A percentile compares a stretch with the other conserved stretches of the same genome.
These are phyloP conservation scores for Pitta sordida DNA, from an alignment of 2,113 vertebrate species.

Conservation along the genomic window DNA sequence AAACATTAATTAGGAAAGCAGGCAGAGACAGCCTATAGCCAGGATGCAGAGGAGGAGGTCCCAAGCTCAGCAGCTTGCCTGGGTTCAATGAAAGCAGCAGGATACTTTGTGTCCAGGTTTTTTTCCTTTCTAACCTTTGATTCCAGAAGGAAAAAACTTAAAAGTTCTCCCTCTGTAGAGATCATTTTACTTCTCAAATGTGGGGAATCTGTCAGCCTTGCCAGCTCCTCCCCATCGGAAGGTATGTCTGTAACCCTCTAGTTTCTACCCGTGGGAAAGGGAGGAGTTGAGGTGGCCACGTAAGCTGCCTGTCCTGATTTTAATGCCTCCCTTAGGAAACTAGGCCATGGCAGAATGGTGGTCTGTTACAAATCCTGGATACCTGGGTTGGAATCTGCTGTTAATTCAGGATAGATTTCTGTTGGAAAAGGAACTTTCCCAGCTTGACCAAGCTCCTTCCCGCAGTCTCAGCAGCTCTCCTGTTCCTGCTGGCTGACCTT, in stretches of 20 bases:
- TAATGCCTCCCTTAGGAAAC: slow-evolving; percentile 16
- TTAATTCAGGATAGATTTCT: neutral
- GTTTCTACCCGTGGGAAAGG: slow-evolving; percentile 44
- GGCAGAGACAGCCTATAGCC: neutral
- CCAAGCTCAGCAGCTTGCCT: neutral
- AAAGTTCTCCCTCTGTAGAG: neutral
- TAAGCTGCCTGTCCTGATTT: slow-evolving; percentile 48
- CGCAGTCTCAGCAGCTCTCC: rapidly evolving
- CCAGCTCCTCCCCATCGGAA: slow-evolving; percentile 34
- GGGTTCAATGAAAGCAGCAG: neutral
- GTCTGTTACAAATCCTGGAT: neutral
- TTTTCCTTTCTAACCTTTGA: neutral
- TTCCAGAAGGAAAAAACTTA: neutral
- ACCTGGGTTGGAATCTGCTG: neutral
- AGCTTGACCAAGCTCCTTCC: neutral
- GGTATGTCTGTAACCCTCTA: slow-evolving; percentile 33
- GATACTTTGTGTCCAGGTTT: neutral
- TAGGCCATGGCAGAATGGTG: neutral
- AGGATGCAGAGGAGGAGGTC: neutral
- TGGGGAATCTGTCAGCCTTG: slow-evolving; percentile 1
- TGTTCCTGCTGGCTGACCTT: neutral
- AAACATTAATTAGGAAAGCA: neutral
- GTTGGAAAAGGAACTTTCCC: neutral
- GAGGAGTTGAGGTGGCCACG: slow-evolving; percentile 56
- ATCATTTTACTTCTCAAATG: neutral